These are phyloP conservation scores for Enoplosus armatus DNA, from an alignment of 2,797 vertebrate species.

Conservation along the genomic window DNA sequence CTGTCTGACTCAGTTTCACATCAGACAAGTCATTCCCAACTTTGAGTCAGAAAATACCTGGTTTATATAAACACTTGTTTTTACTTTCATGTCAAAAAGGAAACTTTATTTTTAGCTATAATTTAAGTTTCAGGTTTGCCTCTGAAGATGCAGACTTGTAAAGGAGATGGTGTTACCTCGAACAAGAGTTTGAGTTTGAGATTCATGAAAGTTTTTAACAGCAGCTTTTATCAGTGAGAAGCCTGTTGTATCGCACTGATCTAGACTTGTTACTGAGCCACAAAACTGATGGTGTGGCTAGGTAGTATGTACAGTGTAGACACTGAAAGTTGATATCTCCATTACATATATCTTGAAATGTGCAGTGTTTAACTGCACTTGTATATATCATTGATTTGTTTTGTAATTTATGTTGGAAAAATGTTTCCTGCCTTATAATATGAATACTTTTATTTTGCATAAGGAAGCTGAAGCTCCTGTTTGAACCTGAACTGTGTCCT, in stretches of 20 bases:
- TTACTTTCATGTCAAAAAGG: conserved; percentile 18
- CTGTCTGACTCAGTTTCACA: conserved; percentile 19
- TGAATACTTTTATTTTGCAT: conserved; percentile 24
- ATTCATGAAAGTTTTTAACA: conserved; percentile 14
- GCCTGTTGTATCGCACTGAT: conserved; percentile 7
- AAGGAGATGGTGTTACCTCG: conserved; percentile 1
- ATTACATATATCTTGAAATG: conserved; percentile 31
- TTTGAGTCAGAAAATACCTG: conserved; percentile 16
- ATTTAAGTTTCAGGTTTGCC: conserved; percentile 21
- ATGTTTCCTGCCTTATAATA: conserved; percentile 73
- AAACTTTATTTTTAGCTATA: conserved; percentile 47
- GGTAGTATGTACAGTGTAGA: conserved; percentile 9
- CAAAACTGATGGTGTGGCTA: background rate
- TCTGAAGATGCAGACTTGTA: conserved; percentile 14
- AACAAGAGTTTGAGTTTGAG: background rate
- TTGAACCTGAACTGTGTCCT: conserved; percentile 36
- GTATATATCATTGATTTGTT: conserved; percentile 34
- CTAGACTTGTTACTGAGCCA: conserved; percentile 24
- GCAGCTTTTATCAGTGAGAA: conserved; percentile 20
- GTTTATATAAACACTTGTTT: conserved; percentile 33
- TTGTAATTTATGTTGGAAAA: conserved; percentile 29
- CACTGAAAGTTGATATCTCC: conserved; percentile 16
- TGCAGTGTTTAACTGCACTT: conserved; percentile 48
- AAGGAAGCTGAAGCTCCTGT: conserved; percentile 29
- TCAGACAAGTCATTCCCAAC: conserved; percentile 53